Percentiles rank a stretch among this genome's conserved stretches.
Conservation (phyloP, 2,888 invertebrate species). For the Troilus luridus region DNA sequence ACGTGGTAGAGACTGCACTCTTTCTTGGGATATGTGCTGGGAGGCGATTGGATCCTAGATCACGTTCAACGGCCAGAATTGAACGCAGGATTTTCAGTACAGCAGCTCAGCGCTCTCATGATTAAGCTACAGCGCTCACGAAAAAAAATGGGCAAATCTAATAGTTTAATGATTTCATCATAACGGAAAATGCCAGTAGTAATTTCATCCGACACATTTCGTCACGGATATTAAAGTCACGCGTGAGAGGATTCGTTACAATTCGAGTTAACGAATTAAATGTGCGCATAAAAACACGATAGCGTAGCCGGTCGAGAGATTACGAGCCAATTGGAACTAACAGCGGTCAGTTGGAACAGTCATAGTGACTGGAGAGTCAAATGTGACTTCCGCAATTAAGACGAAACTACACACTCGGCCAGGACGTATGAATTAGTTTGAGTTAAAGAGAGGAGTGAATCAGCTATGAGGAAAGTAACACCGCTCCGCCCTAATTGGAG, state of each 20-base stretch:
- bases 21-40: too few species aligned
- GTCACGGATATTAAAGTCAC: neutral
- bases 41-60: too few species aligned
- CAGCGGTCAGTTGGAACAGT: neutral
- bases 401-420: neutral
- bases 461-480: neutral
- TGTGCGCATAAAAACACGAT: slow-evolving; percentile 3
- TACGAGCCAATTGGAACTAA: neutral
- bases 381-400: slow-evolving; percentile 13
- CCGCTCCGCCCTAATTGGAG: neutral
- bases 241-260: neutral
- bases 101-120: too few species aligned
- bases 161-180: too few species aligned
- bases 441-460: neutral
- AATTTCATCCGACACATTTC: neutral
- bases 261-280: neutral
- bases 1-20: too few species aligned
- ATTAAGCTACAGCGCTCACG: too few species aligned
- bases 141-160: too few species aligned
- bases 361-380: neutral
- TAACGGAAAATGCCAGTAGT: neutral
- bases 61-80: too few species aligned
- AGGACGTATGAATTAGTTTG: neutral
- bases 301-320: neutral
- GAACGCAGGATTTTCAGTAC: too few species aligned